Evolutionary conservation across 2,888 invertebrate genomes (phyloP).

Genomic region (Trachelus tabidus): DNA sequence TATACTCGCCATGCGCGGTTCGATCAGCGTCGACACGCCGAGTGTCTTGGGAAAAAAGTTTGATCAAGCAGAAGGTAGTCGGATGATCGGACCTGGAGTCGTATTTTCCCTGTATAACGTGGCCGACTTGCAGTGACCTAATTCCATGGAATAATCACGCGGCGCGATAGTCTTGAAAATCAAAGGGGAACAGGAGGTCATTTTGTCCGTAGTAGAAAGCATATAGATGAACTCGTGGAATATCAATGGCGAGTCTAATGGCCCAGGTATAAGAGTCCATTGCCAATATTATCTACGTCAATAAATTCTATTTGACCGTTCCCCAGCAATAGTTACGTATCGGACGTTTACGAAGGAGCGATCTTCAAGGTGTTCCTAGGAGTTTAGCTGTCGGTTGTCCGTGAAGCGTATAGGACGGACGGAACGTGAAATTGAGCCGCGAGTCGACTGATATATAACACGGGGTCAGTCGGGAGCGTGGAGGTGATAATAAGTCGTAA

Average conservation of each 20-base stretch:
- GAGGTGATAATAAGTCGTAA: slow-evolving; percentile 60
- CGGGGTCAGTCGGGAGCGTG: slow-evolving; percentile 47
- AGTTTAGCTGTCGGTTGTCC: not conserved
- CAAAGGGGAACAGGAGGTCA: not conserved
- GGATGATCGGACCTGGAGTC: not conserved
- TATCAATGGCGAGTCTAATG: slow-evolving; percentile 59
- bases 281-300: slow-evolving; percentile 36
- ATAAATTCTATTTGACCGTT: slow-evolving; percentile 43
- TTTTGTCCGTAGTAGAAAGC: not conserved
- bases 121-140: not conserved
- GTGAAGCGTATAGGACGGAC: not conserved
- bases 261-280: slow-evolving; percentile 41
- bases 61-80: not conserved
- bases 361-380: not conserved
- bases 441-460: slow-evolving; percentile 40
- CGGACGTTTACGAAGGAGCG: not conserved
- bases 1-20: not conserved
- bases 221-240: not conserved
- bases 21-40: not conserved
- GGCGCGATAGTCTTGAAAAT: not conserved
- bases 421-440: slow-evolving; percentile 20
- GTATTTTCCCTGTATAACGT: not conserved
- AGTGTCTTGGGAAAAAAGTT: not conserved
- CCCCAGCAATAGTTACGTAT: not conserved
- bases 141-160: no score